Base-by-base conservation (phyloP, 92 coral and sea anemone genomes). In the Chrysogorgia sp. region DNA sequence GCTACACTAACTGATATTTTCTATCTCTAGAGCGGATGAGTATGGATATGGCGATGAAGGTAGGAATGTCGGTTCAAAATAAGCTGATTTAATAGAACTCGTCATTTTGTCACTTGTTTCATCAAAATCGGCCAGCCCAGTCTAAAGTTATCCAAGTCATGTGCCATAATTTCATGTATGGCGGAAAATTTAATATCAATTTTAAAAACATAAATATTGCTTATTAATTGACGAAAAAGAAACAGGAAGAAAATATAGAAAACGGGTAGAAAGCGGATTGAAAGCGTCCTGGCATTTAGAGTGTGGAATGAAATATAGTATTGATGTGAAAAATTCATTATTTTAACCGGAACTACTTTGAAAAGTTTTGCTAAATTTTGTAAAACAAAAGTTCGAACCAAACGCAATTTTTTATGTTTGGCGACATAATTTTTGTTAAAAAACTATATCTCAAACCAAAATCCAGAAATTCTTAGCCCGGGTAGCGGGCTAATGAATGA, bases 1-100 rank as follows among this genome's bases (percentile, higher is more conserved):
- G 50, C 50, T 43, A 43, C 50, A 43, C 50, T 43, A 43, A 43
- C 50, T 43, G 50, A 43, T 43, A 43, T 43, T 43, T 43, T 43
- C 50, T 43, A 43, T 43, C 50, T 43, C 17, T 43, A 43, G 50
- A 43, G 50, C 50, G 50, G 50, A 43, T 8, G 50, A 8, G 50
- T 43, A 43, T 43, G 50, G 50, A 43, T 43, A 17, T 43, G 50
- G 50, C 50, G 50, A 43, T 43, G 50, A 43, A 43, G 50, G 50
- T 43, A 43, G 50, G 50, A 43, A 43, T 43, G 50, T 43, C 17
- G 50, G 9, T 43, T 8, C 50, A 43, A 43, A 43, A 43, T 43
- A 43, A 43, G 50, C 50, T 43, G 50, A 43, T 43, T 43, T 43
- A 17, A 43, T 43, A 43, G 50, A 43, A 43, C 50, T 43, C 50